phyloP scores from a whole-genome alignment of 2,888 invertebrate genomes.

The Strigamia transsilvanica region DNA sequence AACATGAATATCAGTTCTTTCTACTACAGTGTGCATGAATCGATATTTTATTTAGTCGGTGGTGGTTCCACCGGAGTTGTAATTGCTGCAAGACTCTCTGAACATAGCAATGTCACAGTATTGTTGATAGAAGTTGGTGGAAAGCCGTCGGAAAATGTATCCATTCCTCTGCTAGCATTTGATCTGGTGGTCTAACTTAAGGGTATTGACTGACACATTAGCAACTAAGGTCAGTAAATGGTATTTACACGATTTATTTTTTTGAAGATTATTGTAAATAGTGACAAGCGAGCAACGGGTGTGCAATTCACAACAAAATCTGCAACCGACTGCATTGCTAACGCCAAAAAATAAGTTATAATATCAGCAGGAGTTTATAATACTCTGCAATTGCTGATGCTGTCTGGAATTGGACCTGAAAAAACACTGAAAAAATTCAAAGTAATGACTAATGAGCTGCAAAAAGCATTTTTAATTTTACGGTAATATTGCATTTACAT shows the following conservation, averaged over 20 bases:
- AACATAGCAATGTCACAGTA: not conserved
- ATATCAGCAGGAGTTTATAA: conserved; percentile 8
- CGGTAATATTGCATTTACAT: no score
- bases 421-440: not conserved
- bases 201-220: not conserved
- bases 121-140: conserved; percentile 20
- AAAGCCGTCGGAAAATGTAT: not conserved
- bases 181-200: not conserved
- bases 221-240: not conserved
- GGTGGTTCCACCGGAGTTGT: not conserved
- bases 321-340: no score
- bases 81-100: not conserved
- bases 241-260: not conserved
- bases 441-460: no score
- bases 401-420: conserved; percentile 50
- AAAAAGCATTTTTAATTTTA: conserved; percentile 1
- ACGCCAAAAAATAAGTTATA: conserved; percentile 32
- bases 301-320: conserved; percentile 7
- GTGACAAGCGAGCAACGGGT: conserved; percentile 2
- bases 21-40: no score
- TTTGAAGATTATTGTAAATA: not conserved
- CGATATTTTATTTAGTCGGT: not conserved
- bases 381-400: conserved; percentile 5
- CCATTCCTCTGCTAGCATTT: not conserved
- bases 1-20: no score